A percentile compares a stretch with the other conserved stretches of the same genome.
phyloP scores from a whole-genome alignment of 2,888 invertebrate genomes.

The Trimorus sp. region DNA sequence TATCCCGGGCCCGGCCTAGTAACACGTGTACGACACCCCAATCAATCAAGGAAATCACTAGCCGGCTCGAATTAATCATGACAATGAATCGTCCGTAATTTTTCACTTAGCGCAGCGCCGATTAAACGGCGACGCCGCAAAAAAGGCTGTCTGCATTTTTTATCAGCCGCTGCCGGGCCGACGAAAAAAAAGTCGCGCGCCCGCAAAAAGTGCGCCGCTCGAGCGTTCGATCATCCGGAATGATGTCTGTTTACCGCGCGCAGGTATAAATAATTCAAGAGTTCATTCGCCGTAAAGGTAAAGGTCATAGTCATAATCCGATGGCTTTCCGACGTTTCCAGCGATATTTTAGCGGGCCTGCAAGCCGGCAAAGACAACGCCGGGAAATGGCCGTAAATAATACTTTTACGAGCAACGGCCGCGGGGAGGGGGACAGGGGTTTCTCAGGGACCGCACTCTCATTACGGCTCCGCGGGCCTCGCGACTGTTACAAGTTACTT shows the following conservation, averaged over 20 bases:
- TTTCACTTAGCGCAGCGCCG: conserved; percentile 45
- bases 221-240: conserved; percentile 47
- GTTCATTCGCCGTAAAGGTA: conserved; percentile 54
- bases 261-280: conserved; percentile 58
- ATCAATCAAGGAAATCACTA: conserved; percentile 59
- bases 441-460: conserved; percentile 50
- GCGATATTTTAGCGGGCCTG: conserved; percentile 52
- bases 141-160: conserved; percentile 34
- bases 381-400: conserved; percentile 71
- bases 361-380: conserved; percentile 67
- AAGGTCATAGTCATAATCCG: conserved; percentile 61
- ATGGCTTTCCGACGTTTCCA: conserved; percentile 55
- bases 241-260: conserved; percentile 45
- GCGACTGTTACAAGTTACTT: conserved; percentile 41
- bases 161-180: conserved; percentile 28
- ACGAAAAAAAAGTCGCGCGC: conserved; percentile 32
- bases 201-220: neutral
- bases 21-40: conserved; percentile 48
- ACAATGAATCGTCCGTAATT: conserved; percentile 52
- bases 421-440: conserved; percentile 1
- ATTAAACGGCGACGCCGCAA: conserved; percentile 27
- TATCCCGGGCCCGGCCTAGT: conserved; percentile 41
- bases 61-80: conserved; percentile 52
- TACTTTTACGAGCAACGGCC: conserved; percentile 68
- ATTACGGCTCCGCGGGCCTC: conserved; percentile 46